Evolutionary conservation across 2,797 vertebrate genomes (phyloP), one percentile per base, ranked within the genome.

Genomic region (Danio aesculapii): DNA sequence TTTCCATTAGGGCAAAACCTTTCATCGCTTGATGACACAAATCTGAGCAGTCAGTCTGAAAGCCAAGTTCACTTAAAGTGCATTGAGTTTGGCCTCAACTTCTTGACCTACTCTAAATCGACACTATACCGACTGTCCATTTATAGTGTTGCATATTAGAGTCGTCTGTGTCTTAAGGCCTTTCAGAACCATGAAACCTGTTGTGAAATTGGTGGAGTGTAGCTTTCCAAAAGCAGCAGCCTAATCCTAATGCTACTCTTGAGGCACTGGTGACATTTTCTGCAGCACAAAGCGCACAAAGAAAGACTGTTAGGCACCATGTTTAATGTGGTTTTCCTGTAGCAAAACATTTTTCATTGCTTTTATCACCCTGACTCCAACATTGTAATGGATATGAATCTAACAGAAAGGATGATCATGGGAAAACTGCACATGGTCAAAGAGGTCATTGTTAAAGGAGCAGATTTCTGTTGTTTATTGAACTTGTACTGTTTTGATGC

Each of bases 1-100:
- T 79, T 81, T 81, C 55, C 63, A 66, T 43, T 58, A 64, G 16
- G 21, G 30, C 76, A 69, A 21, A 79, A 72, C 68, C 30, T 76
- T 76, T 77, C n/a, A 57, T 10, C 1, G 21, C 52, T 55, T 72
- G 50, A 61, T 62, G 47, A 50, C 67, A 70, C 64, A 43, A 46
- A 63, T 41, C 12, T 57, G 49, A 17, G 59, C 10, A 14, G 47
- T 75, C 46, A 41, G 68, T 58, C 47, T 77, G 50, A 70, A 82
- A 49, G 62, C 21, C 47, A 63, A 62, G 66, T 62, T 82, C 57
- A 62, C 39, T 7, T 4, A 75, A 67, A 77, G 75, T 64, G 62
- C 63, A n/a, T 46, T 39, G 17, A 77, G 62, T 77, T 58, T 46
- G 43, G 39, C 43, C 12, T 67, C 17, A 57, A 64, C 62, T 64